A percentile compares a stretch with the other conserved stretches of the same genome.
These are phyloP conservation scores for Sebastes minor DNA, from an alignment of 2,797 vertebrate genomes.

Conservation along the genomic window DNA sequence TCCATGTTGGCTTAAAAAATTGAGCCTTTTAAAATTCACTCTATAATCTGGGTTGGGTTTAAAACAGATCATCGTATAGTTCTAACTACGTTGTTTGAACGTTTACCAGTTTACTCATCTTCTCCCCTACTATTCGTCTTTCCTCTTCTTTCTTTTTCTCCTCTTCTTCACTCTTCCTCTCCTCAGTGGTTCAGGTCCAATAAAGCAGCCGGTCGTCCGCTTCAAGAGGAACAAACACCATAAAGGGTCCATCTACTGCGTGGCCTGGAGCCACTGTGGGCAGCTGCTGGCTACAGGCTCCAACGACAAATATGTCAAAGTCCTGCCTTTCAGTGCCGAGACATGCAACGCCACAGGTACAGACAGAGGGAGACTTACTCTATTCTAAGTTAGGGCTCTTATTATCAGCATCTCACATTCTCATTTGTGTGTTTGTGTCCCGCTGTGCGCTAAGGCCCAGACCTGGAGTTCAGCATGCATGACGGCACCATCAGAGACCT, in stretches of 20 bases:
- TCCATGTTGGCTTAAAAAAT: background rate
- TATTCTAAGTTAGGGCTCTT: background rate
- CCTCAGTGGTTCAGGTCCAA: constrained; percentile 79
- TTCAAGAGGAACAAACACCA: constrained; percentile 99
- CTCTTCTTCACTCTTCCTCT: background rate
- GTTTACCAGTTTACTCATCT: background rate
- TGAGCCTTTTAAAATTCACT: background rate
- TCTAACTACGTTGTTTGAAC: background rate
- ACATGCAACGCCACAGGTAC: constrained; percentile 94
- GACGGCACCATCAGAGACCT: constrained; percentile 98
- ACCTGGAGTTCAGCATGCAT: constrained; percentile 99
- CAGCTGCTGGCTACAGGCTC: constrained; percentile 97
- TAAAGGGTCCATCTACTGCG: constrained; percentile 99
- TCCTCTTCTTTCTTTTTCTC: background rate
- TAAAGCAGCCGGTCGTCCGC: constrained; percentile 89
- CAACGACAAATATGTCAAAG: constrained; percentile 99
- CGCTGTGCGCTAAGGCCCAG: constrained; percentile 86
- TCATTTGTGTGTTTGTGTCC: background rate
- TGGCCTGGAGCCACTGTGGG: constrained; percentile 98
- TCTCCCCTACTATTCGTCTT: background rate
- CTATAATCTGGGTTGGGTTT: background rate
- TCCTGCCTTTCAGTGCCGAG: constrained; percentile 95
- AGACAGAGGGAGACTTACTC: background rate
- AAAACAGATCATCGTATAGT: background rate
- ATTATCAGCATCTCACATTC: background rate